These are phyloP conservation scores for Parasteatoda tepidariorum DNA, from an alignment of 1,140 invertebrate genomes.

Conservation along the genomic window DNA sequence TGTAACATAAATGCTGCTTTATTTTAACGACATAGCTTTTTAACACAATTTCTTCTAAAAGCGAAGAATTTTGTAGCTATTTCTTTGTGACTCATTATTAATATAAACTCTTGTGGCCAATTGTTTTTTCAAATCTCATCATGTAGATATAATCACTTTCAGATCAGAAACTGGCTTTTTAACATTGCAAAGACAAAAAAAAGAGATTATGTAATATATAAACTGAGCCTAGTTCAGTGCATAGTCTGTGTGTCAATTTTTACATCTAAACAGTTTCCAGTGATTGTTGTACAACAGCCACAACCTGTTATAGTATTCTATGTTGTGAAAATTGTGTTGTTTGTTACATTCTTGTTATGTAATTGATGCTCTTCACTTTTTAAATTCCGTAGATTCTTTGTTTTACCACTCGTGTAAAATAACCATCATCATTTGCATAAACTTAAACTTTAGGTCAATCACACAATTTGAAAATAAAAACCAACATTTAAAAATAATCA, in stretches of 20 bases:
- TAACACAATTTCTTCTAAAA: constrained; percentile 11
- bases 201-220: constrained; percentile 10
- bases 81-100: constrained; percentile 24
- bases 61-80: constrained; percentile 43
- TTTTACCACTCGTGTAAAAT: constrained; percentile 33
- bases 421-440: constrained; percentile 52
- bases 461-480: constrained; percentile 39
- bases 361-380: constrained; percentile 55
- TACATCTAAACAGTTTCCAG: constrained; percentile 8
- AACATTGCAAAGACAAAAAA: constrained; percentile 13
- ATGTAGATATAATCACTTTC: constrained; percentile 50
- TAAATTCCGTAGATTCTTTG: constrained; percentile 14
- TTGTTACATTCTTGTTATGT: constrained; percentile 57
- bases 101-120: constrained; percentile 33
- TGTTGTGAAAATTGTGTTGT: constrained; percentile 56
- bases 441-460: constrained; percentile 11
- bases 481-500: constrained; percentile 20
- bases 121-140: constrained; percentile 3
- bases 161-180: constrained; percentile 43
- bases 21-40: constrained; percentile 7
- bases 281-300: constrained; percentile 54
- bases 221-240: constrained; percentile 24
- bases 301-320: constrained; percentile 51
- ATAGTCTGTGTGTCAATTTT: constrained; percentile 39
- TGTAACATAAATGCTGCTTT: constrained; percentile 43